phyloP scores from a whole-genome alignment of 2,113 vertebrate species.

The Poecile atricapillus region DNA sequence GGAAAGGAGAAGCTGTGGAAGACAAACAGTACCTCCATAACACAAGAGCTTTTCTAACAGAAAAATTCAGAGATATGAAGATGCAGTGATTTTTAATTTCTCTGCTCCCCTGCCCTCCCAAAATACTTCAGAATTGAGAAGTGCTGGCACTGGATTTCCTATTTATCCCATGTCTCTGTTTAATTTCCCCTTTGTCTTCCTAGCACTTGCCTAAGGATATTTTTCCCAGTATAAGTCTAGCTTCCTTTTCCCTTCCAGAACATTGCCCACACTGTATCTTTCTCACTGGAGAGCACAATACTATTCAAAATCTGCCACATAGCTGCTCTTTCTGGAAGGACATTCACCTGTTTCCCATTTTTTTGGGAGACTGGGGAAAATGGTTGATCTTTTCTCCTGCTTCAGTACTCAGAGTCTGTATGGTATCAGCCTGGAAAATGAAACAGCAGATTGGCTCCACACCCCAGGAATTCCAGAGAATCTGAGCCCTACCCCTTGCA shows the following conservation, averaged over 20 bases:
- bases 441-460: neutral
- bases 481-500: neutral
- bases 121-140: neutral
- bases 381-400: neutral
- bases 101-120: rapidly evolving
- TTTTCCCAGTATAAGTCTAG: neutral
- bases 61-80: neutral
- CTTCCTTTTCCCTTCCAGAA: neutral
- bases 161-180: neutral
- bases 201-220: neutral
- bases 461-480: neutral
- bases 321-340: neutral
- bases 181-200: neutral
- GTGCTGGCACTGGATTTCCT: neutral
- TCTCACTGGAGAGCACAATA: neutral
- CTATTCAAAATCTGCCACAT: neutral
- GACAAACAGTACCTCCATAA: neutral
- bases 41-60: neutral
- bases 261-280: neutral
- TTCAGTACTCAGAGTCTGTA: neutral
- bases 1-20: neutral
- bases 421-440: neutral
- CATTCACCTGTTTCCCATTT: neutral
- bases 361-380: neutral
- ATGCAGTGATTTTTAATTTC: neutral